A percentile compares a stretch with the other conserved stretches of the same genome.
Conservation (phyloP, 2,888 invertebrate genomes). For the Oithona nana region DNA sequence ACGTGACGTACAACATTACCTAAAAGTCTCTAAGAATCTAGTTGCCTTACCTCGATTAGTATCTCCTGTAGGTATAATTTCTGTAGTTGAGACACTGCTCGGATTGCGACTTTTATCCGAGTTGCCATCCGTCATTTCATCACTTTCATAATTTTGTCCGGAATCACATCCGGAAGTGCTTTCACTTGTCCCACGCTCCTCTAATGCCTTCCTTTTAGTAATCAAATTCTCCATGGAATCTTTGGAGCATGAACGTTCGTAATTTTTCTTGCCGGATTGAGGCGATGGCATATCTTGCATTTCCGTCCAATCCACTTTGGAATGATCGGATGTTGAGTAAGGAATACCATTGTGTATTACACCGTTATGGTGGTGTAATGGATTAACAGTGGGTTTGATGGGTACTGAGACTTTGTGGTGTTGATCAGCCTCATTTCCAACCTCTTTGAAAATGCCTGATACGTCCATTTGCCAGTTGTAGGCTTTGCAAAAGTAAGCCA, state of each 20-base stretch:
- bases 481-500: not conserved
- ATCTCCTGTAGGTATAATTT: too few relatives aligned
- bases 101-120: too few relatives aligned
- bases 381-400: not conserved
- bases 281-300: not conserved
- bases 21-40: too few relatives aligned
- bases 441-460: not conserved
- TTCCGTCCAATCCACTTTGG: not conserved
- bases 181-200: not conserved
- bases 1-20: too few relatives aligned
- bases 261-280: not conserved
- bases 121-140: not conserved
- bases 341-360: too few relatives aligned
- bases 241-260: not conserved
- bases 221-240: not conserved
- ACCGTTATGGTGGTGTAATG: not conserved
- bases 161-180: constrained; percentile 1
- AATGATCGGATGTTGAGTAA: not conserved
- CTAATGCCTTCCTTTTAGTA: not conserved
- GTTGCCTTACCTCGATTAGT: too few relatives aligned
- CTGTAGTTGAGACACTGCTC: too few relatives aligned
- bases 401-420: not conserved
- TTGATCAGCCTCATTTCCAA: not conserved
- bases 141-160: not conserved
- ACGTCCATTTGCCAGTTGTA: not conserved